Evolutionary conservation across 2,113 vertebrate species (phyloP).

Genomic region (Plecotus auritus): DNA sequence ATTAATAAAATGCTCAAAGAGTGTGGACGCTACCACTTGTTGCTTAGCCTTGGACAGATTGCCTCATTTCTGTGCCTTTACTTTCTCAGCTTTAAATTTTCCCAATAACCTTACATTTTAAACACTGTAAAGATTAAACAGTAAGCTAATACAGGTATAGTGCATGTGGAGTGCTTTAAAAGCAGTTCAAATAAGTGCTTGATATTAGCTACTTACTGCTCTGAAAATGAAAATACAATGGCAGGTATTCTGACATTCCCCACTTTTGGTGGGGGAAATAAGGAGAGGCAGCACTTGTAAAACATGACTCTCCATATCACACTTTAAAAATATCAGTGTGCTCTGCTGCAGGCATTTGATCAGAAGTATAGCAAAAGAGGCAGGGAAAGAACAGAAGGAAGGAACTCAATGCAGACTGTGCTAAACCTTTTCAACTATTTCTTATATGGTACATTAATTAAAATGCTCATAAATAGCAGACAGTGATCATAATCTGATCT

Average conservation of each 20-base stretch:
- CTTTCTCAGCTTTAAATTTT: not conserved
- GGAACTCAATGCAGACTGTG: not conserved
- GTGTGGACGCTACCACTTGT: not conserved
- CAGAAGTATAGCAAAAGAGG: not conserved
- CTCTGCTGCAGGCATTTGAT: not conserved
- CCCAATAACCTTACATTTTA: not conserved
- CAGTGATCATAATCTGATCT: not conserved
- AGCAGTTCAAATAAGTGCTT: not conserved
- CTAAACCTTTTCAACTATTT: not conserved
- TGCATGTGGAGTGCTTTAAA: not conserved
- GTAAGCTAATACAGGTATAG: not conserved
- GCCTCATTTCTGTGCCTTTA: not conserved
- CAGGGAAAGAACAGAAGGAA: not conserved
- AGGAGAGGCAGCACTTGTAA: not conserved
- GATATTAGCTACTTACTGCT: not conserved
- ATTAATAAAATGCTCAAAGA: not conserved
- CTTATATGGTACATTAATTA: not conserved
- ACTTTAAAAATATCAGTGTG: not conserved
- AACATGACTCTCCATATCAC: not conserved
- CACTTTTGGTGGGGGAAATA: not conserved
- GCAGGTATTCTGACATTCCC: not conserved
- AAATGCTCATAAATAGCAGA: not conserved
- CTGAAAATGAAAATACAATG: not conserved
- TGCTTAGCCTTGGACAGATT: not conserved
- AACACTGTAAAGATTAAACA: conserved; percentile 32